Conservation (phyloP, 2,888 invertebrate species). For the Eurois occulta region DNA sequence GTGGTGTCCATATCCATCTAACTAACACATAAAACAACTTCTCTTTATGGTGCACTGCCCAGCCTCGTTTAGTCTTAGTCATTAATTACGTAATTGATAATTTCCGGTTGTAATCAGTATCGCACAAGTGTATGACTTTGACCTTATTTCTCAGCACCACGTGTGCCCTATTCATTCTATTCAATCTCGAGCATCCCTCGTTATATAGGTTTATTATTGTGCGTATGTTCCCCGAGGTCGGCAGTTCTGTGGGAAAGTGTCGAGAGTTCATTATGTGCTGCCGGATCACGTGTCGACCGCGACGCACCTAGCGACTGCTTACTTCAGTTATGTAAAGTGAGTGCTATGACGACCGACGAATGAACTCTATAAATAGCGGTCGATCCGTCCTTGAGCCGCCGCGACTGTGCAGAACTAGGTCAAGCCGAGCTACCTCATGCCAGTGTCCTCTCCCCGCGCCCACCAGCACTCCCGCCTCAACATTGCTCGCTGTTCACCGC, state of each 20-base stretch:
- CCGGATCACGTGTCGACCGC: slow-evolving; percentile 76
- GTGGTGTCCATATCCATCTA: neutral
- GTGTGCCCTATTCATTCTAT: slow-evolving; percentile 60
- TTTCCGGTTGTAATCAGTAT: slow-evolving; percentile 52
- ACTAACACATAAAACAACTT: slow-evolving; percentile 1
- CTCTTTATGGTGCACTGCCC: slow-evolving; percentile 6
- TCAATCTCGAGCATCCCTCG: slow-evolving; percentile 71
- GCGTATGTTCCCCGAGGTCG: slow-evolving; percentile 73
- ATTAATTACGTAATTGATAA: slow-evolving; percentile 40
- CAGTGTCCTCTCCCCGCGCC: slow-evolving; percentile 75
- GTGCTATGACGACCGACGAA: slow-evolving; percentile 86
- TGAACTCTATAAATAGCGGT: slow-evolving; percentile 89
- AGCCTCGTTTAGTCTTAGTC: slow-evolving; percentile 20
- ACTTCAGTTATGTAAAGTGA: slow-evolving; percentile 87
- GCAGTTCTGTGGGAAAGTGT: slow-evolving; percentile 82
- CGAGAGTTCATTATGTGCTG: slow-evolving; percentile 69
- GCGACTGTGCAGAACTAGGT: slow-evolving; percentile 88
- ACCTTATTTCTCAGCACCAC: slow-evolving; percentile 67
- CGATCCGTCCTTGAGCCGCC: slow-evolving; percentile 89
- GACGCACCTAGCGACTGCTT: slow-evolving; percentile 80
- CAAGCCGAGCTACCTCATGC: slow-evolving; percentile 83
- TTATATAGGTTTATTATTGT: slow-evolving; percentile 77
- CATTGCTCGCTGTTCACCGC: slow-evolving; percentile 60
- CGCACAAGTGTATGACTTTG: slow-evolving; percentile 69
- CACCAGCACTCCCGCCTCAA: slow-evolving; percentile 70